Base-by-base conservation (phyloP, 1,140 invertebrate genomes). In the Venturia canescens region DNA sequence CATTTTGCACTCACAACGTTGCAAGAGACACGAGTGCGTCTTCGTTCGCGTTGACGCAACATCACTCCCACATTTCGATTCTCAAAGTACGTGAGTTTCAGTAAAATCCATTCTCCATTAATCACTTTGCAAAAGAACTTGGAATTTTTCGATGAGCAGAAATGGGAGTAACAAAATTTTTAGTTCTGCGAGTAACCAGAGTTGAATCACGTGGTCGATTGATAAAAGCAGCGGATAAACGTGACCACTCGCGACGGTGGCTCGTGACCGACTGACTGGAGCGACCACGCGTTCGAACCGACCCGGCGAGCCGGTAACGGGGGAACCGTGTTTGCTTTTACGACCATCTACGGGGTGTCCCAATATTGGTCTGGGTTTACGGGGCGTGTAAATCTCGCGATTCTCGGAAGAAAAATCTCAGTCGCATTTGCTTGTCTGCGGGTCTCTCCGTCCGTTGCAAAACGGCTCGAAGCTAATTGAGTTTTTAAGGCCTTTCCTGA, bases 261-360 rank as follows among this genome's bases (percentile, higher is more conserved):
- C 57, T 82, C 80, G 71, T 82, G 80, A 82, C 80, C 76, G 70
- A 82, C 80, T 81, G 80, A 31, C 71, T 31, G 66, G 29, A 69
- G 63, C 57, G 53, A 38, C 67, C 76, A 75, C 63, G 27, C 80
- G 67, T 75, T 79, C 67, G 31, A 80, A 60, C 23, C 34, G 48
- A 50, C 3, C 27, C 38, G 48, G 38, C 71, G 50, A 74, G 48
- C 38, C 29, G 38, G 38, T 48, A 78, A 78, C 63, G 29, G 66
- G 66, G 29, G 66, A 34, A 69, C 29, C 66, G 27, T 69, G 13
- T 23, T 69, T 27, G 31, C 29, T 44, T 44, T 44, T 6, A 63
- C 60, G 27, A 9, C 38, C 38, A 13, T 44, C 38, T 44, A 44
- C 38, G 13, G 38, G 38, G 38, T 44, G 38, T 44, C 38, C 3